Evolutionary conservation across 2,888 invertebrate species (phyloP), one percentile per base, ranked within the genome.

Genomic region (Microplitis manilae): DNA sequence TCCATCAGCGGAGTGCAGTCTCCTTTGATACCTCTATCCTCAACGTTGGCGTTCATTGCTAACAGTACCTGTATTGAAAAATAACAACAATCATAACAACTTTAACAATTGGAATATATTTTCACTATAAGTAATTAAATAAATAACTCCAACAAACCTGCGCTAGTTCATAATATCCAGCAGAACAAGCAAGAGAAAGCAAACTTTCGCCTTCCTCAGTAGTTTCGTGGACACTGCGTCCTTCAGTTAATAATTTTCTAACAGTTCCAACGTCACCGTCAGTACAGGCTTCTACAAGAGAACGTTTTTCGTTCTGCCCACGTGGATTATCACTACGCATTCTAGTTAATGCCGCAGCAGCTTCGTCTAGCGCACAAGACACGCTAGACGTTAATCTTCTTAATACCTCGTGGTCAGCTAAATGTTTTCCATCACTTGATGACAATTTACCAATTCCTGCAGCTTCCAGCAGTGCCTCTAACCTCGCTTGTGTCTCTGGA

Each of bases 1-100:
- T 99, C 99, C 98, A 99, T 99, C 84, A 99, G 92, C 38, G 98
- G 98, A 75, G 98, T 98, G 90, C 98, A 98, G 91, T 99, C 98
- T 86, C 96, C 96, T 91, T 98, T 98, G 90, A 97, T 96, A 79
- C 98, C 98, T 79, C 98, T 93, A 90, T 98, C 98, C 91, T 99
- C 98, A 77, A 98, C 97, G 91, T 97, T 98, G 79, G 98, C 98
- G 90, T 97, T 96, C 97, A 98, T 98, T 74, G 98, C 97, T 86
- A 98, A 91, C 86, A 99, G 92, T 87, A 98, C 95, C 95, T 96
- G 86, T 30, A 4, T 30, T 30, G 30, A 30, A 4, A 30, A 30
- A 20, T 72, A 41, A 71, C 39, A 79, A 68, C 1, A 20, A 20
- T 20, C 40, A 70, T 70, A 70, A 50, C 62, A 67, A 78, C 61